These are phyloP conservation scores for Malurus splendens DNA, from an alignment of 2,797 vertebrate species.

Conservation along the genomic window DNA sequence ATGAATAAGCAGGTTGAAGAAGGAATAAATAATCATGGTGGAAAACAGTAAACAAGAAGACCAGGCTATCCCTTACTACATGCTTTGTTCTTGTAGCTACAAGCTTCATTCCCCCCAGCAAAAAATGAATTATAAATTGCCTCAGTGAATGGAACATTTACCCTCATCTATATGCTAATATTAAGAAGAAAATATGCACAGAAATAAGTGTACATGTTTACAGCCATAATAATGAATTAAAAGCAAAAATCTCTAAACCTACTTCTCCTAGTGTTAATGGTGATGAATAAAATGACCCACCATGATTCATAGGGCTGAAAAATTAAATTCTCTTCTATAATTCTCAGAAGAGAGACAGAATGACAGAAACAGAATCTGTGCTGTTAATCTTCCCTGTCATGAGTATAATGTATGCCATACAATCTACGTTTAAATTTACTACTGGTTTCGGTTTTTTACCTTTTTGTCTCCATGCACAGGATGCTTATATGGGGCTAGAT, in stretches of 20 bases:
- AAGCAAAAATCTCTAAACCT: background rate
- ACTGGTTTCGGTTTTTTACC: rapidly evolving
- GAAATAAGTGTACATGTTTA: background rate
- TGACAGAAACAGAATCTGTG: background rate
- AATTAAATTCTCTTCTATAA: background rate
- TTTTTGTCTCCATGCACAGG: background rate
- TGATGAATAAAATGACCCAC: background rate
- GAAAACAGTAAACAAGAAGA: background rate
- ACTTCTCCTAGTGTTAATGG: background rate
- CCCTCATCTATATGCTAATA: background rate
- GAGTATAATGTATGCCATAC: background rate
- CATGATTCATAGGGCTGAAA: background rate
- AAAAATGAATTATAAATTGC: background rate
- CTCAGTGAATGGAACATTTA: background rate
- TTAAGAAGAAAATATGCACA: background rate
- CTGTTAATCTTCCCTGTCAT: background rate
- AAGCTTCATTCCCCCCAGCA: background rate
- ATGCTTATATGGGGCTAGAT: background rate
- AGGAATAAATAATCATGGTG: background rate
- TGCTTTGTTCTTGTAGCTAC: background rate
- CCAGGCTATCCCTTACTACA: background rate
- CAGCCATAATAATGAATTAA: background rate
- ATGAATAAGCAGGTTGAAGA: background rate
- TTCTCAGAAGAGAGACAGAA: background rate
- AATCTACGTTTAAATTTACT: background rate